Conservation (phyloP, 2,797 vertebrate genomes). For the Bufotes viridis region DNA sequence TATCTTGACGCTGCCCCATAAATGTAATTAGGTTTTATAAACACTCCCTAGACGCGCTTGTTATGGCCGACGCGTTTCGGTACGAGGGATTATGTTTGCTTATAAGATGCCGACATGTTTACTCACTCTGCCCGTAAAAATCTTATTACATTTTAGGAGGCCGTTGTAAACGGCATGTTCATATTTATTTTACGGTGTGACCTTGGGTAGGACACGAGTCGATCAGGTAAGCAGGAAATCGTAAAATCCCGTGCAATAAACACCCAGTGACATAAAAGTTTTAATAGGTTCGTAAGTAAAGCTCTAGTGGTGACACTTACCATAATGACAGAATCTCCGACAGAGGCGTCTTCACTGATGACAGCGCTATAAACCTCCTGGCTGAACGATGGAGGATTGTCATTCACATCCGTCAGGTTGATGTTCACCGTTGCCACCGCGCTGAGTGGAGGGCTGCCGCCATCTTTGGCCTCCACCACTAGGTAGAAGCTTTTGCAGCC, state of each 20-base stretch:
- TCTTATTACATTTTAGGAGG: slow-evolving; percentile 17
- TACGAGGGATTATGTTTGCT: slow-evolving; percentile 8
- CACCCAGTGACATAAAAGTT: neutral
- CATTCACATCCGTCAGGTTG: slow-evolving; percentile 92
- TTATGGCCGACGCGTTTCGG: neutral
- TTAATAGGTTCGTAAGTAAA: slow-evolving; percentile 27
- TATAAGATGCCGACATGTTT: slow-evolving; percentile 1
- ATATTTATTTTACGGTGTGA: slow-evolving; percentile 14
- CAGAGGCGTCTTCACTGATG: slow-evolving; percentile 86
- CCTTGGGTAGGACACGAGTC: slow-evolving; percentile 1
- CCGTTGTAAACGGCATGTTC: neutral
- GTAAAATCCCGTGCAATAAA: slow-evolving; percentile 15
- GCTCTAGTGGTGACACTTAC: slow-evolving; percentile 71
- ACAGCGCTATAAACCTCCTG: slow-evolving; percentile 84
- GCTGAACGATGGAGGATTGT: slow-evolving; percentile 90
- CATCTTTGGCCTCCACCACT: slow-evolving; percentile 92
- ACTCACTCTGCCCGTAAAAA: slow-evolving; percentile 3
- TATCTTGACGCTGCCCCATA: neutral
- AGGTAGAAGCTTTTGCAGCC: slow-evolving; percentile 90
- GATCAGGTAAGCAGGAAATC: slow-evolving; percentile 14
- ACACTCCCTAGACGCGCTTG: neutral
- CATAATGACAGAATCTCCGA: slow-evolving; percentile 86
- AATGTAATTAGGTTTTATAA: slow-evolving; percentile 29
- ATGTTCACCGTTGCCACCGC: slow-evolving; percentile 89
- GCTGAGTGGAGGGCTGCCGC: slow-evolving; percentile 88